These are phyloP conservation scores for Onychostoma macrolepis DNA, from an alignment of 2,113 vertebrate genomes.

Conservation along the genomic window DNA sequence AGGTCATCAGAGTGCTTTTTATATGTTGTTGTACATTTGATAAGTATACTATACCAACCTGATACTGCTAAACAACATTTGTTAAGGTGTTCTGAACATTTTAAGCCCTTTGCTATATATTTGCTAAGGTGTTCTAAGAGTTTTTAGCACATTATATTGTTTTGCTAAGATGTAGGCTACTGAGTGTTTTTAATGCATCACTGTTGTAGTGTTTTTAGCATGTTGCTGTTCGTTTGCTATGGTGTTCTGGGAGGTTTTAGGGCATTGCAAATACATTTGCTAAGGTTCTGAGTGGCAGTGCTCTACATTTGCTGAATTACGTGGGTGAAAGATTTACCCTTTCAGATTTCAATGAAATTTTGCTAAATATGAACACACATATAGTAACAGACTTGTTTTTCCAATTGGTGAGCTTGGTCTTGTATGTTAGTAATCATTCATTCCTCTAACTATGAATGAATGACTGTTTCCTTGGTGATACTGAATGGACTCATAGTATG, in stretches of 20 bases:
- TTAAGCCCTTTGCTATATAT: neutral
- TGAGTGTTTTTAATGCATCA: neutral
- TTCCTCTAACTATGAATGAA: neutral
- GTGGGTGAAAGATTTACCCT: neutral
- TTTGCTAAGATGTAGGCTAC: neutral
- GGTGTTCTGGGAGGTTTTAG: neutral
- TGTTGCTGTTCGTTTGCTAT: neutral
- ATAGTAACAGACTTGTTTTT: neutral
- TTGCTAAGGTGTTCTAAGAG: neutral
- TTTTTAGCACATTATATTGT: neutral
- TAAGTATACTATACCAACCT: neutral
- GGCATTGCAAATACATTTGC: neutral
- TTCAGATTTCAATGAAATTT: neutral
- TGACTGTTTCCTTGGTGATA: conserved; percentile 18
- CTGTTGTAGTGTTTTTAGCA: neutral
- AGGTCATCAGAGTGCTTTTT: neutral
- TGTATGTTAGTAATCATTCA: neutral
- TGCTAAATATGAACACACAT: neutral
- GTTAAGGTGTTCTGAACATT: neutral
- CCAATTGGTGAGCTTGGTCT: neutral
- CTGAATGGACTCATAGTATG: neutral
- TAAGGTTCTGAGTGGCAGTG: neutral
- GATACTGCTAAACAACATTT: neutral
- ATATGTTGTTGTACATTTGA: neutral
- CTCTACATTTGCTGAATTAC: neutral